These are phyloP conservation scores for Gadus chalcogrammus DNA, from an alignment of 2,113 vertebrate genomes.

Conservation along the genomic window DNA sequence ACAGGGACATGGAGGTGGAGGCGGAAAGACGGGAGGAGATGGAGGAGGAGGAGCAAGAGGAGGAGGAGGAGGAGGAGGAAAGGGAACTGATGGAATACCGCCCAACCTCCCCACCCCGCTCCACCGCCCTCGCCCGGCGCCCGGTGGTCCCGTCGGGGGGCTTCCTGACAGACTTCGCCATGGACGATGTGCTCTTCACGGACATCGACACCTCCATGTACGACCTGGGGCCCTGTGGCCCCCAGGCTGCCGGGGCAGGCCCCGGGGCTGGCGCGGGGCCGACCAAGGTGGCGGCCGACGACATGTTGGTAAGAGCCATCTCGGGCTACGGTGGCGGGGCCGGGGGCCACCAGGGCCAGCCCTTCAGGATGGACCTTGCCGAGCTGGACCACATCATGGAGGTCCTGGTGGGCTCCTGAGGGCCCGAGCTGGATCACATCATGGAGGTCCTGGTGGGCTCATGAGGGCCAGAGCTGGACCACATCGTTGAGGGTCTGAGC, in stretches of 20 bases:
- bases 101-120: conserved; percentile 65
- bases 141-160: conserved; percentile 63
- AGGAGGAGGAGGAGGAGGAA: conserved; percentile 60
- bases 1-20: too few species aligned
- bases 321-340: conserved; percentile 69
- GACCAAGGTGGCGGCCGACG: conserved; percentile 80
- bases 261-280: conserved; percentile 19
- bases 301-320: conserved; percentile 83
- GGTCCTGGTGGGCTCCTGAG: conserved; percentile 88
- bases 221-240: conserved; percentile 82
- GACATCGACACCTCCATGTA: conserved; percentile 93
- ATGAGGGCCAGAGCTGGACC: conserved; percentile 84
- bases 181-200: conserved; percentile 88
- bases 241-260: conserved; percentile 53
- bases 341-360: conserved; percentile 72
- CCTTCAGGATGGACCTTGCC: conserved; percentile 89
- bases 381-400: conserved; percentile 96
- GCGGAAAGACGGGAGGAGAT: conserved; percentile 37
- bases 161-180: conserved; percentile 86
- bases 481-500: conserved; percentile 88
- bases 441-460: conserved; percentile 93
- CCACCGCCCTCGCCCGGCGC: conserved; percentile 47
- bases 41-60: conserved; percentile 36
- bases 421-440: conserved; percentile 87
- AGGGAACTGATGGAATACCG: conserved; percentile 62